Evolutionary conservation across 2,888 invertebrate species (phyloP).

Genomic region (Metalampra italica): DNA sequence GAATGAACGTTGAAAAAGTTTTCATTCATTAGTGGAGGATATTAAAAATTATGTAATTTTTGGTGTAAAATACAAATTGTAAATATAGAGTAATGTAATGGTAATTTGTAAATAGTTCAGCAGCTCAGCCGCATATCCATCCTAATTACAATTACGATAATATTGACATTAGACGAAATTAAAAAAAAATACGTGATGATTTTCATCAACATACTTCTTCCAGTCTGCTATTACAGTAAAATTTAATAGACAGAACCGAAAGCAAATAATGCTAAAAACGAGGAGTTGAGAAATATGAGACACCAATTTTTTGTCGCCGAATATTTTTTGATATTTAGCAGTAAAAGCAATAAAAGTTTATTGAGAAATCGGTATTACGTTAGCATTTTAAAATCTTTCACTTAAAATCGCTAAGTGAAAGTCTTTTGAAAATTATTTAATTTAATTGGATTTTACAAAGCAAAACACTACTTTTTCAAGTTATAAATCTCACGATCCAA

Average conservation of each 20-base stretch:
- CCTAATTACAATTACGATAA: constrained; percentile 50
- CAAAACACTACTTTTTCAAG: no score
- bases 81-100: constrained; percentile 36
- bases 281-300: constrained; percentile 29
- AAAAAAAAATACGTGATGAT: constrained; percentile 28
- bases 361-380: constrained; percentile 2
- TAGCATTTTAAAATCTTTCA: not conserved
- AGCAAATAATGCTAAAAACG: constrained; percentile 18
- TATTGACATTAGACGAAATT: constrained; percentile 35
- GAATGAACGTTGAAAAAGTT: constrained; percentile 19
- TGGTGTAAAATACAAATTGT: constrained; percentile 52
- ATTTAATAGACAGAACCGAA: constrained; percentile 23
- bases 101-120: constrained; percentile 41
- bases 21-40: constrained; percentile 27
- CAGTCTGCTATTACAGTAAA: not conserved
- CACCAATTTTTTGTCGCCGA: constrained; percentile 39
- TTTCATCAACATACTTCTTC: constrained; percentile 2
- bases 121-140: constrained; percentile 72
- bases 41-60: constrained; percentile 16
- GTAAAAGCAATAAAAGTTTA: constrained; percentile 42
- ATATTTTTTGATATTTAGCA: constrained; percentile 22
- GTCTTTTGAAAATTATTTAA: not conserved
- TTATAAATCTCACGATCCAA: no score
- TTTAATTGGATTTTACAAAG: not conserved
- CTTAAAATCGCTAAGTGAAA: not conserved